phyloP scores from a whole-genome alignment of 2,797 vertebrate species.

The Mus spretus region DNA sequence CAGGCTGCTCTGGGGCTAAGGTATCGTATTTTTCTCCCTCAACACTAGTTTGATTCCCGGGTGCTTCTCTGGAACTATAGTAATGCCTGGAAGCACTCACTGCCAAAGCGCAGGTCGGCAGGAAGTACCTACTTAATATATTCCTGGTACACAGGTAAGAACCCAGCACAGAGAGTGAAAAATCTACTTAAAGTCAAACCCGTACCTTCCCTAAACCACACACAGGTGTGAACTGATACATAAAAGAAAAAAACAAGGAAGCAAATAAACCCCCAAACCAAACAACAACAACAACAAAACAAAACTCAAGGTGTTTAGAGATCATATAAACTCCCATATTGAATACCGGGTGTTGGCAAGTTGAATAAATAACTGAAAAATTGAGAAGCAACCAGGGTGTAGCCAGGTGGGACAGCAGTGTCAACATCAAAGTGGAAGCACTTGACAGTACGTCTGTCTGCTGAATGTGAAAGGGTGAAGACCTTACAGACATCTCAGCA shows the following conservation, averaged over 20 bases:
- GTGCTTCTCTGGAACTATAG: neutral
- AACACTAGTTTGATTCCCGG: neutral
- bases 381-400: neutral
- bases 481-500: neutral
- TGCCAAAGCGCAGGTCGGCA: neutral
- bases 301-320: constrained; percentile 18
- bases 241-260: neutral
- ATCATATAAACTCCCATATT: neutral
- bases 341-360: neutral
- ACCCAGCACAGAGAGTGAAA: neutral
- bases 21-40: neutral
- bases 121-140: neutral
- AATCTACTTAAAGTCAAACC: neutral
- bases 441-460: neutral
- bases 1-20: neutral
- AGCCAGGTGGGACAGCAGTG: neutral
- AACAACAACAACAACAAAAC: neutral
- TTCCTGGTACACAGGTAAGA: neutral
- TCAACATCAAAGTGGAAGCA: neutral
- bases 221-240: neutral
- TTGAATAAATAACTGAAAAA: neutral
- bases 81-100: neutral
- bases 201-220: neutral
- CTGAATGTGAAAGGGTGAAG: neutral
- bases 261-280: too few species aligned